Percentiles rank a stretch among this genome's conserved stretches.
These are phyloP conservation scores for Euspilapteryx auroguttella DNA, from an alignment of 2,888 invertebrate species.

Conservation along the genomic window DNA sequence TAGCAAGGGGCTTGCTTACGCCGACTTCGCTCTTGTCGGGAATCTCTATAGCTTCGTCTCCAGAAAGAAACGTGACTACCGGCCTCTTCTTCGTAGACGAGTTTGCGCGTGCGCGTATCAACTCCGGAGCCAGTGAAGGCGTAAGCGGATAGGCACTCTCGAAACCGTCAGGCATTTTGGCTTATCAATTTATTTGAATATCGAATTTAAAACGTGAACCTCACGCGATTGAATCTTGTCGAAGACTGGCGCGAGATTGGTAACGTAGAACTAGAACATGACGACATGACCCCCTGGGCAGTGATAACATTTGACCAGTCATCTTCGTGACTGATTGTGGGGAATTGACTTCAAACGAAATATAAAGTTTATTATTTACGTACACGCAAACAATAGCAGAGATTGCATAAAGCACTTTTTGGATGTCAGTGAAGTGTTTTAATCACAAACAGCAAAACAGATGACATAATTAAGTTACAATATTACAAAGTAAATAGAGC, in stretches of 20 bases:
- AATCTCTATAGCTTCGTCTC: slow-evolving; percentile 41
- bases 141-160: slow-evolving; percentile 59
- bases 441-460: too few relatives aligned
- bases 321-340: slow-evolving; percentile 20
- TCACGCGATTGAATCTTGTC: too few relatives aligned
- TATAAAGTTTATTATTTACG: background rate
- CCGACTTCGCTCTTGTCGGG: slow-evolving; percentile 46
- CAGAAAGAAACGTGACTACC: slow-evolving; percentile 34
- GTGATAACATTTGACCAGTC: slow-evolving; percentile 35
- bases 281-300: slow-evolving; percentile 1
- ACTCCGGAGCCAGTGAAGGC: slow-evolving; percentile 46
- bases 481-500: too few relatives aligned
- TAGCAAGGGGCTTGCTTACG: slow-evolving; percentile 30
- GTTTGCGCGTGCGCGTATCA: slow-evolving; percentile 62
- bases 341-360: too few relatives aligned
- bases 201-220: too few relatives aligned
- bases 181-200: slow-evolving; percentile 5
- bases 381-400: background rate
- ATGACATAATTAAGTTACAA: too few relatives aligned
- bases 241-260: too few relatives aligned
- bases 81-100: slow-evolving; percentile 44
- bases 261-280: background rate
- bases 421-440: too few relatives aligned
- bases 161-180: slow-evolving; percentile 60
- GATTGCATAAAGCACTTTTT: too few relatives aligned